A percentile compares a stretch with the other conserved stretches of the same genome.
Evolutionary conservation across 2,888 invertebrate species (phyloP).

Genomic region (Cerceris ruficornis): DNA sequence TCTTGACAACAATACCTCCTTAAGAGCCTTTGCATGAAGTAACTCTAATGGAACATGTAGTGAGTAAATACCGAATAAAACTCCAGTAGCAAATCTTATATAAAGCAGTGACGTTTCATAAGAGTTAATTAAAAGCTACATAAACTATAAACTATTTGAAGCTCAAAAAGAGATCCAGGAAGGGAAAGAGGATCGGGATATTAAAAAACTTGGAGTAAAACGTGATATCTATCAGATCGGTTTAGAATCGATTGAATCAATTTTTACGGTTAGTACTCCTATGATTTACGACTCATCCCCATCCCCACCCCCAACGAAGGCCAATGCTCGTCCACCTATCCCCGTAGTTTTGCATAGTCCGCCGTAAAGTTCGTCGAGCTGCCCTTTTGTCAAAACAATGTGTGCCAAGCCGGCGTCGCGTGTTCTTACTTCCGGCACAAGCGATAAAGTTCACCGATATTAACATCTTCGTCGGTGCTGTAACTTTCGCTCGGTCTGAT

Average conservation of each 20-base stretch:
- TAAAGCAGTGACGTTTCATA: too few relatives aligned
- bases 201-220: neutral
- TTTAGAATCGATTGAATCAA: slow-evolving; percentile 32
- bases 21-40: too few relatives aligned
- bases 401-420: slow-evolving; percentile 35
- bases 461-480: slow-evolving; percentile 68
- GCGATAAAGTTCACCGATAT: slow-evolving; percentile 70
- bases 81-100: too few relatives aligned
- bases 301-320: slow-evolving; percentile 10
- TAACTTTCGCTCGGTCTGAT: slow-evolving; percentile 69
- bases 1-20: too few relatives aligned
- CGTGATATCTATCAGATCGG: slow-evolving; percentile 9
- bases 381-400: slow-evolving; percentile 66
- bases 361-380: slow-evolving; percentile 52
- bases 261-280: neutral
- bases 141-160: too few relatives aligned
- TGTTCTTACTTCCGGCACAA: slow-evolving; percentile 27
- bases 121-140: too few relatives aligned
- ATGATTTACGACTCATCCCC: slow-evolving; percentile 32
- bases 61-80: too few relatives aligned
- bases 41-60: too few relatives aligned
- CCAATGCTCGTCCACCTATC: slow-evolving; percentile 13
- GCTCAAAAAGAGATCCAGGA: too few relatives aligned
- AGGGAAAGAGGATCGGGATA: too few relatives aligned
- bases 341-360: slow-evolving; percentile 39